Conservation (phyloP, 1,140 invertebrate genomes). For the Lepidurus couesii region DNA sequence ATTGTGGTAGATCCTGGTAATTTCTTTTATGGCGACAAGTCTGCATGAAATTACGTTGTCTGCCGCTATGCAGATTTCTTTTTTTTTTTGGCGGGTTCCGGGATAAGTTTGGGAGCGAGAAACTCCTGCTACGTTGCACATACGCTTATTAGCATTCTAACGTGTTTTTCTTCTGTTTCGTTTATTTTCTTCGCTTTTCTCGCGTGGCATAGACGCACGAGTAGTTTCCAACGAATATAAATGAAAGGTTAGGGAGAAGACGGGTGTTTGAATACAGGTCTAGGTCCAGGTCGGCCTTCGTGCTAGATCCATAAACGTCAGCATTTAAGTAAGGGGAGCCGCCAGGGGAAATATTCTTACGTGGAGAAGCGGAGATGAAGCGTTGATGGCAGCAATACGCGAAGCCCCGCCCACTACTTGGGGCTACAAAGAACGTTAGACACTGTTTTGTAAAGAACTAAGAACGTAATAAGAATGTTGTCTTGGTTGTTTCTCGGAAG, state of each 20-base stretch:
- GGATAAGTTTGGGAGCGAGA: neutral
- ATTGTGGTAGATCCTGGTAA: neutral
- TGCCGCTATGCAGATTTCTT: neutral
- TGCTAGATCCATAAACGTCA: slow-evolving; percentile 5
- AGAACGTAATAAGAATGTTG: neutral
- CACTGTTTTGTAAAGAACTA: neutral
- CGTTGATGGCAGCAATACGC: neutral
- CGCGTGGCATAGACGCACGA: neutral
- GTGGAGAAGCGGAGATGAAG: neutral
- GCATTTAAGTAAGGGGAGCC: neutral
- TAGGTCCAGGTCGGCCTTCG: neutral
- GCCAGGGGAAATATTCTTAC: slow-evolving; percentile 3
- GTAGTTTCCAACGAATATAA: neutral
- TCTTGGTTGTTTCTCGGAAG: neutral
- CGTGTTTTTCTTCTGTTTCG: neutral
- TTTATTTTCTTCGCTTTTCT: neutral
- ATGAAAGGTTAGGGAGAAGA: neutral
- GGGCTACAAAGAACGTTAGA: neutral
- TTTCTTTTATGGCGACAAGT: neutral
- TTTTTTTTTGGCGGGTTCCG: neutral
- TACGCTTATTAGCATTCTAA: neutral
- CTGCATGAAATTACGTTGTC: neutral
- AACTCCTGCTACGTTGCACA: neutral
- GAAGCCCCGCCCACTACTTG: neutral
- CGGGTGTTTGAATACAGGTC: neutral